Evolutionary conservation across 2,797 vertebrate genomes (phyloP).

Genomic region (Gymnodraco acuticeps): DNA sequence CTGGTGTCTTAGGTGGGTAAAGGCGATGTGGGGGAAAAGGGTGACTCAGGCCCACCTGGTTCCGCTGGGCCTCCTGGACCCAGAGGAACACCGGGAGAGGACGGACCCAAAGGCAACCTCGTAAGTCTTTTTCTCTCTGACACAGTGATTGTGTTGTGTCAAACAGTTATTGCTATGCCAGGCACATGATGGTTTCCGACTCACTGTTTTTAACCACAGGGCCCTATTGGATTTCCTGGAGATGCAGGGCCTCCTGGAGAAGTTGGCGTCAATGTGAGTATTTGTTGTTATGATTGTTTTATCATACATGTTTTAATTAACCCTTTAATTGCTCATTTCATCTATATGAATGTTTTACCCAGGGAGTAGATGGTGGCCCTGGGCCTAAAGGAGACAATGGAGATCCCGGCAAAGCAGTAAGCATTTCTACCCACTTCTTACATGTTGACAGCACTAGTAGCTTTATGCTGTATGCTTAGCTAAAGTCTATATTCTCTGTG

Average conservation of each 20-base stretch:
- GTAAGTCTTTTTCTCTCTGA: slow-evolving; percentile 79
- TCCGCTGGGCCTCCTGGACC: slow-evolving; percentile 90
- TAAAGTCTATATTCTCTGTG: slow-evolving; percentile 27
- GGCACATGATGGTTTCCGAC: slow-evolving; percentile 3
- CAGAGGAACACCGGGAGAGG: slow-evolving; percentile 91
- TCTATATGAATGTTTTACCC: slow-evolving; percentile 24
- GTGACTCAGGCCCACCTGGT: slow-evolving; percentile 88
- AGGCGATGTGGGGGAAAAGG: slow-evolving; percentile 93
- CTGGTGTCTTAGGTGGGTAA: slow-evolving; percentile 84
- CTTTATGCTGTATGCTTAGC: neutral
- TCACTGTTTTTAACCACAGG: slow-evolving; percentile 75
- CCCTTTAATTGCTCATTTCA: neutral
- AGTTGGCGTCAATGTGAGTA: slow-evolving; percentile 86
- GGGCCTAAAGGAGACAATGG: slow-evolving; percentile 92
- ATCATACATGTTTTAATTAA: neutral
- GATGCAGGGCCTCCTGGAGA: slow-evolving; percentile 91
- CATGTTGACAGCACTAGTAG: neutral
- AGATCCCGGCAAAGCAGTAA: slow-evolving; percentile 87
- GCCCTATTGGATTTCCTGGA: slow-evolving; percentile 92
- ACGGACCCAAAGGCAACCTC: slow-evolving; percentile 90
- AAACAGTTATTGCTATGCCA: slow-evolving; percentile 21
- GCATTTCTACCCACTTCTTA: slow-evolving; percentile 21
- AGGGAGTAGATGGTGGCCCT: slow-evolving; percentile 89
- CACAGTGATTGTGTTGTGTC: slow-evolving; percentile 22
- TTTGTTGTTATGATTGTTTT: neutral